phyloP scores from a whole-genome alignment of 2,888 invertebrate species.

The Ecdyonurus torrentis region DNA sequence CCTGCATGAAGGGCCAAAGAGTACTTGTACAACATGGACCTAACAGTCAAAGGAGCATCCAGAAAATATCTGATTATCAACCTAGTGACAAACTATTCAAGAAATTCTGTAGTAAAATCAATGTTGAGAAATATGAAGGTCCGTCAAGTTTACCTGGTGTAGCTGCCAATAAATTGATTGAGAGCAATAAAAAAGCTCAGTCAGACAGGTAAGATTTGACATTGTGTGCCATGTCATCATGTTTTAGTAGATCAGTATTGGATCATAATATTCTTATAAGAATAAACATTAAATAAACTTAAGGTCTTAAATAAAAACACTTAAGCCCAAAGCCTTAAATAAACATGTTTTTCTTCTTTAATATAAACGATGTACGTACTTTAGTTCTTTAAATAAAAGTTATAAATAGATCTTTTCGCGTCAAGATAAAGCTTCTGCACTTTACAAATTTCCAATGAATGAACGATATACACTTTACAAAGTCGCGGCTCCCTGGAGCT shows the following conservation, averaged over 20 bases:
- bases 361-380: too few relatives aligned
- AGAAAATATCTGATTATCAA: conserved; percentile 50
- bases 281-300: neutral
- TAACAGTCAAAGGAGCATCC: conserved; percentile 38
- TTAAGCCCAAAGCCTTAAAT: too few relatives aligned
- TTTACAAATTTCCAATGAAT: too few relatives aligned
- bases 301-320: neutral
- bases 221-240: neutral
- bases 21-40: conserved; percentile 26
- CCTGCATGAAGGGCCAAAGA: too few relatives aligned
- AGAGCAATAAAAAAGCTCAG: conserved; percentile 47
- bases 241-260: too few relatives aligned
- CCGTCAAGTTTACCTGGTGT: conserved; percentile 39
- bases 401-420: too few relatives aligned
- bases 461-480: too few relatives aligned
- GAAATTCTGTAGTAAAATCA: conserved; percentile 64
- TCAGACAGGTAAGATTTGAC: conserved; percentile 36
- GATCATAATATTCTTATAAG: neutral
- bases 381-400: too few relatives aligned
- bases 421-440: too few relatives aligned
- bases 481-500: too few relatives aligned
- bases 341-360: too few relatives aligned
- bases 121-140: conserved; percentile 63
- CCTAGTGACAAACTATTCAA: conserved; percentile 65
- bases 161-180: conserved; percentile 53